Base-by-base conservation (phyloP, 2,888 invertebrate genomes). In the Philopedon plagiatum region DNA sequence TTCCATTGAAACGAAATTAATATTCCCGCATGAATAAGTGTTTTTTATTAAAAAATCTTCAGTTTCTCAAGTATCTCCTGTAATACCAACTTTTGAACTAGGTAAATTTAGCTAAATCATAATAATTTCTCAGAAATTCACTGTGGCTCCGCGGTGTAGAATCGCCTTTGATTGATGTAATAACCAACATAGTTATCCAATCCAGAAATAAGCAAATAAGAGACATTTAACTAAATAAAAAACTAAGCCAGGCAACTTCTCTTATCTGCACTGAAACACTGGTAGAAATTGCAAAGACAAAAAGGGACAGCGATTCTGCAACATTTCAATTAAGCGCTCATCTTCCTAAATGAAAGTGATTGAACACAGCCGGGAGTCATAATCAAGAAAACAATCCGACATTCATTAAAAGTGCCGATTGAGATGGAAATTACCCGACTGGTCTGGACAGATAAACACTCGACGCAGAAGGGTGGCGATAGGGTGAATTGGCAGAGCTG, bases 341-440 rank as follows among this genome's bases (percentile, higher is more conserved):
- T 85, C 85, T 85, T 85, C 85, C 84, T 83, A 84, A 85, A 85
- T 85, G 85, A 86, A 85, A 85, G 85, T 82, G 85, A 85, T 85
- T 84, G 85, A 85, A 85, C 84, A 84, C 85, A 85, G 71, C 41
- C 71, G 65, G 56, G 85, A 85, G 84, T 84, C 83, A 83, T 84
- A 85, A 85, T 85, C 85, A 83, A 85, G 84, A 84, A 85, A 85
- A 85, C 85, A 85, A 85, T 85, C 83, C 84, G 80, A 83, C 76
- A 79, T 82, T 84, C 84, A 85, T 86, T 85, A 86, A 85, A 85
- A 85, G 85, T 86, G 84, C 83, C 85, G 85, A 86, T 86, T 85
- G 86, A 86, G 86, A 86, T 86, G 86, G 85, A 86, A 86, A 86
- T 86, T 85, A 82, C 85, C 80, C 80, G 83, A 83, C 84, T 85